phyloP scores from a whole-genome alignment of 2,888 invertebrate genomes.

The Oegoconia quadripuncta region DNA sequence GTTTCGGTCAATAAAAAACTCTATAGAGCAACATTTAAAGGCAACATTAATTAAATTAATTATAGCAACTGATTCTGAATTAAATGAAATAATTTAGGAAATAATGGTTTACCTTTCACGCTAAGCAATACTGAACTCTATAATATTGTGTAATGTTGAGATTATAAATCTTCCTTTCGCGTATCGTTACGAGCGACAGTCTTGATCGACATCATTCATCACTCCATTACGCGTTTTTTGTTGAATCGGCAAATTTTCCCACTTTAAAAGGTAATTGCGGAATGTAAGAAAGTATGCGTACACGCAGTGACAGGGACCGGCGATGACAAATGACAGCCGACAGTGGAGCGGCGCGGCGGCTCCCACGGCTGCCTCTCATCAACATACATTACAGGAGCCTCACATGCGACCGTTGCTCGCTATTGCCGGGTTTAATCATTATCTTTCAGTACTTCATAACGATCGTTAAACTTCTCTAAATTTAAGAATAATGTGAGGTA shows the following conservation, averaged over 20 bases:
- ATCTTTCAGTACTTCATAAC: constrained; percentile 6
- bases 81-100: neutral
- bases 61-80: constrained; percentile 23
- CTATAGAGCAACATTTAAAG: constrained; percentile 20
- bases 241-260: constrained; percentile 55
- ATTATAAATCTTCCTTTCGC: constrained; percentile 13
- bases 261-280: constrained; percentile 69
- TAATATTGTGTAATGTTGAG: constrained; percentile 21
- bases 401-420: constrained; percentile 18
- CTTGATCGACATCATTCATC: constrained; percentile 46
- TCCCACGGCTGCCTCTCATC: constrained; percentile 62
- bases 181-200: constrained; percentile 16
- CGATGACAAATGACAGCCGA: constrained; percentile 69
- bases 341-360: constrained; percentile 35
- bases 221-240: constrained; percentile 50
- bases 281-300: constrained; percentile 65
- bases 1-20: constrained; percentile 23
- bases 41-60: constrained; percentile 29
- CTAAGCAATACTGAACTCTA: neutral
- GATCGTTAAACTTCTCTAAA: neutral
- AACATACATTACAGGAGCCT: constrained; percentile 51
- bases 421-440: constrained; percentile 14
- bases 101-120: neutral
- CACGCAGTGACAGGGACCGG: constrained; percentile 61
- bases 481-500: no score